These are phyloP conservation scores for Danio rerio DNA, from an alignment of 2,113 vertebrate genomes.

Conservation along the genomic window GRCz12tu NC_133188.1:36190501-36191000, in stretches of 20 bases:
- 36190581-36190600: background rate
- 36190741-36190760: conserved; percentile 6
- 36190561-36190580: background rate
- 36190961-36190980: background rate
- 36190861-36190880: conserved; percentile 41
- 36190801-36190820: conserved; percentile 26
- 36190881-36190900: conserved; percentile 51
- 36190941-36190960: conserved; percentile 50
- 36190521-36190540: background rate
- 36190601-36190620: conserved; percentile 8
- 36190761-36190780: conserved; percentile 22
- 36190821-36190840: conserved; percentile 9
- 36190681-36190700: conserved; percentile 25
- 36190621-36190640: background rate
- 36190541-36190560: background rate
- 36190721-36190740: conserved; percentile 15
- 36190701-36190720: conserved; percentile 16
- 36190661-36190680: background rate
- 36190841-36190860: conserved; percentile 34
- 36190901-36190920: conserved; percentile 1
- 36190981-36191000: conserved; percentile 21
- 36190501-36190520: conserved; percentile 8
- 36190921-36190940: conserved; percentile 40
- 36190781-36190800: conserved; percentile 5
- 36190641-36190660: conserved; percentile 2